Evolutionary conservation across 2,113 vertebrate genomes (phyloP), one percentile per base, ranked within the genome.

Genomic region (Macrotus californicus): DNA sequence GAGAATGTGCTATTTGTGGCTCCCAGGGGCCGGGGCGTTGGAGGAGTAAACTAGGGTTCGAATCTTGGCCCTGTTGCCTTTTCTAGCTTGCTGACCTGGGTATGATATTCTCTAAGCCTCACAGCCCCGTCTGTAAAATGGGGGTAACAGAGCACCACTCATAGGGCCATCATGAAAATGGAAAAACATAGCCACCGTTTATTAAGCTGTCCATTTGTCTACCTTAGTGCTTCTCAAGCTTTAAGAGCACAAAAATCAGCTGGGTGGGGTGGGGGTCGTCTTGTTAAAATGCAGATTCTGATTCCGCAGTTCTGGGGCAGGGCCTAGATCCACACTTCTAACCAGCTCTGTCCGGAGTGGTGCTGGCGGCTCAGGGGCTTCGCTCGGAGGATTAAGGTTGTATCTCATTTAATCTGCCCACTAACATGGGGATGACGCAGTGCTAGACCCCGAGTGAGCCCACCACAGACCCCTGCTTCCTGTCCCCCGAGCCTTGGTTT

Each of bases 121-220:
- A 2, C 5, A 16, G 39, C 18, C 43, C 13, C 0, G 2, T n/a
- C 83, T 90, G 34, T 50, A 54, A 88, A 31, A 29, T 26, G 82
- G 5, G 21, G 39, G 43, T 34, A 56, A 70, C 0, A 39, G 5
- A 70, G 7, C 10, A 52, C 67, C 9, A 50, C 14, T 29, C 59
- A 10, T 0, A 34, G 59, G 39, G 22, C 34, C 0, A 0, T 41
- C 5, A 7, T 19, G 26, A n/a, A 36, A 52, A 54, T 4, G 5
- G 16, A n/a, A 19, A 66, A 73, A 75, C 82, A 5, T 22, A 48
- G 31, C 29, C 6, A 7, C 29, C 11, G 0, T 5, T 43, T 3
- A 19, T n/a, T 29, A 75, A 94, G 31, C 41, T 12, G 0, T 2
- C 4, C 8, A 3, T 16, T 52, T 59, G 66, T 50, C 6, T n/a